Evolutionary conservation across 2,888 invertebrate species (phyloP).

Genomic region (Smittia aterrima): DNA sequence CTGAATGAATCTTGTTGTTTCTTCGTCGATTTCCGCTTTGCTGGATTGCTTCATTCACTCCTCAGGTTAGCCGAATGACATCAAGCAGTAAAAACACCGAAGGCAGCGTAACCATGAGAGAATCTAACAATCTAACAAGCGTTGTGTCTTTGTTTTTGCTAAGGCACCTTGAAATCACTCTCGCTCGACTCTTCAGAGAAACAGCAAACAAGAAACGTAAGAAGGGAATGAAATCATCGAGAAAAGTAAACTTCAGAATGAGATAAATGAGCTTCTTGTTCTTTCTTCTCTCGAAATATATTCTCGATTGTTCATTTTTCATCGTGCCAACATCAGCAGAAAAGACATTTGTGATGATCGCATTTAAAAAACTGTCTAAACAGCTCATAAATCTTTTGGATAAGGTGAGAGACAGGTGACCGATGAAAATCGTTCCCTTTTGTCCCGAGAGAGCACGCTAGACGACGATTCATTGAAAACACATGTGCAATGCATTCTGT

Average conservation of each 20-base stretch:
- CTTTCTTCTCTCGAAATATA: not conserved
- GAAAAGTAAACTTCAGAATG: not conserved
- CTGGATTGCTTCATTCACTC: constrained; percentile 14
- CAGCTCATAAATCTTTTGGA: not conserved
- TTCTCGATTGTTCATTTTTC: constrained; percentile 12
- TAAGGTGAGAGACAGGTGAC: constrained; percentile 3
- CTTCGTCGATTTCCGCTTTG: constrained; percentile 20
- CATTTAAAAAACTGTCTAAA: constrained; percentile 7
- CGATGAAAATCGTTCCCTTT: not conserved
- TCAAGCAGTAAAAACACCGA: not conserved
- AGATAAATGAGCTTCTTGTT: constrained; percentile 8
- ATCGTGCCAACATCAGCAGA: not conserved
- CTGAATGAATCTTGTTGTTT: not conserved
- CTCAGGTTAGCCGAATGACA: constrained; percentile 7
- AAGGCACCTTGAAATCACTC: constrained; percentile 31
- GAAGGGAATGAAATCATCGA: constrained; percentile 22
- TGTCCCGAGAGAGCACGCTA: no score
- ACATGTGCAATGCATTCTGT: constrained; percentile 13
- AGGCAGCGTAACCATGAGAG: constrained; percentile 4
- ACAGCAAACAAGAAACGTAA: constrained; percentile 10
- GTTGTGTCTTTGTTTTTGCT: constrained; percentile 20
- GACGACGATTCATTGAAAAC: constrained; percentile 9
- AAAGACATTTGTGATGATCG: constrained; percentile 1
- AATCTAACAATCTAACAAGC: constrained; percentile 1
- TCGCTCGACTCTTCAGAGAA: not conserved